A percentile compares a stretch with the other conserved stretches of the same genome.
Conservation (phyloP, 2,113 vertebrate genomes). For the Prolemur simus region DNA sequence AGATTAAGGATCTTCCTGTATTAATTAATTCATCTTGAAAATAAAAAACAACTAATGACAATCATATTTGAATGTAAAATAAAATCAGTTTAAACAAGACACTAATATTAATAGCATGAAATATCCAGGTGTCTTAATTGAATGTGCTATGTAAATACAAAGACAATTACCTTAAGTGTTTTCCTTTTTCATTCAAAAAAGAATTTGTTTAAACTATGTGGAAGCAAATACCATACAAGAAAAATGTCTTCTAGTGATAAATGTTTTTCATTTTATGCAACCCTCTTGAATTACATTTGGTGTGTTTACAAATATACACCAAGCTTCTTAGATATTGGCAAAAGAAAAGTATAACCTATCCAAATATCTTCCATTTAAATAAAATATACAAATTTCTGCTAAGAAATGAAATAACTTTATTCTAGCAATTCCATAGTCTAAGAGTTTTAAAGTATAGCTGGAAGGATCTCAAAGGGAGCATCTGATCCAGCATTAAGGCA, state of each 20-base stretch:
- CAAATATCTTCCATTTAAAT: constrained; percentile 10
- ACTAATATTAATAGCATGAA: not conserved
- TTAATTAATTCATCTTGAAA: not conserved
- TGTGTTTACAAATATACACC: constrained; percentile 66
- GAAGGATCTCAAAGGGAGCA: not conserved
- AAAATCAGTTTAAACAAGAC: not conserved
- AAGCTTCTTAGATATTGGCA: constrained; percentile 46
- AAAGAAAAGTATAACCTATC: constrained; percentile 40
- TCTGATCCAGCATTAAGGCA: not conserved
- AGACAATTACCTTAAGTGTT: constrained; percentile 41
- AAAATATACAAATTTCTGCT: constrained; percentile 27
- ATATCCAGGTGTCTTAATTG: not conserved
- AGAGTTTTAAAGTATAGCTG: not conserved
- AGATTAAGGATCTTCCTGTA: not conserved
- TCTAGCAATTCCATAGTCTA: not conserved
- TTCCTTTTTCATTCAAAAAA: constrained; percentile 26
- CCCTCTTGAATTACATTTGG: constrained; percentile 46
- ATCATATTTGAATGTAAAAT: not conserved
- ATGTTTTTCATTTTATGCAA: constrained; percentile 70
- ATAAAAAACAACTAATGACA: not conserved
- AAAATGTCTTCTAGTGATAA: constrained; percentile 61
- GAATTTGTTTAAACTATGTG: constrained; percentile 27
- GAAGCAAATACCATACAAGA: constrained; percentile 11
- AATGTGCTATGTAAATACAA: constrained; percentile 22
- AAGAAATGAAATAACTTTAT: not conserved